phyloP scores from a whole-genome alignment of 2,113 vertebrate species.

The Daubentonia madagascariensis region DNA sequence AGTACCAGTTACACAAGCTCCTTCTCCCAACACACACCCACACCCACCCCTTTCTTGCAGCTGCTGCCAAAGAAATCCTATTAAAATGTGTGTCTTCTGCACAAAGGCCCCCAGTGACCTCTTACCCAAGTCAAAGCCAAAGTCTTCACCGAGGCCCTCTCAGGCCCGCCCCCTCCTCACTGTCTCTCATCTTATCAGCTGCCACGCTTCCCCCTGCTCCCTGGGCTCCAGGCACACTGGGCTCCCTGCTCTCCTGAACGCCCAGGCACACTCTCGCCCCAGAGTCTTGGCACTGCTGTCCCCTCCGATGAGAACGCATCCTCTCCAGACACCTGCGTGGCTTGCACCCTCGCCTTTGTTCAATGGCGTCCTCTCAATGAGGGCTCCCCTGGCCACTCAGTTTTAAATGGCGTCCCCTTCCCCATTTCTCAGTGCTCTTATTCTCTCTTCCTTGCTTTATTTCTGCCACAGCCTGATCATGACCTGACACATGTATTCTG shows the following conservation, averaged over 20 bases:
- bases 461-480: neutral
- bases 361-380: neutral
- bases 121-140: neutral
- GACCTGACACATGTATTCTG: neutral
- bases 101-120: neutral
- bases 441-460: neutral
- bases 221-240: neutral
- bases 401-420: neutral
- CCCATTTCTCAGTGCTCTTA: neutral
- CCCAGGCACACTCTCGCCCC: too few species aligned
- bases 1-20: neutral
- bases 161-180: neutral
- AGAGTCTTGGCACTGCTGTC: neutral
- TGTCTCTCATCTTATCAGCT: neutral
- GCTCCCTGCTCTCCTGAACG: neutral
- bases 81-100: neutral
- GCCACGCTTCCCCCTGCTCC: neutral
- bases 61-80: neutral
- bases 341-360: neutral
- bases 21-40: neutral
- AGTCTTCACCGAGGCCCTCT: neutral
- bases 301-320: neutral
- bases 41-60: neutral
- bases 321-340: neutral
- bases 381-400: rapidly evolving